phyloP scores from a whole-genome alignment of 2,113 vertebrate genomes.

The Pristiophorus japonicus region DNA sequence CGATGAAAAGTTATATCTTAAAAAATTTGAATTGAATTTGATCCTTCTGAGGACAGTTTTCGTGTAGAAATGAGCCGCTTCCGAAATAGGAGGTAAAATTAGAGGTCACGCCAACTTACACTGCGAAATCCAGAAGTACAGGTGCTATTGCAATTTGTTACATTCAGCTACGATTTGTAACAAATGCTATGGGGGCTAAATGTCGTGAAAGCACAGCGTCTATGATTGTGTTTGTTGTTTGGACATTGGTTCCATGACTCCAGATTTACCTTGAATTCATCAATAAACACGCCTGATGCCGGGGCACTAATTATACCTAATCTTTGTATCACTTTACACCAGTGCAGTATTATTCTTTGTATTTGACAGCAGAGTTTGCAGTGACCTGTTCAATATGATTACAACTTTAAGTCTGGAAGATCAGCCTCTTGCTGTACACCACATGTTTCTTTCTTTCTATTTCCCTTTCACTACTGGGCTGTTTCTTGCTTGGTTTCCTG shows the following conservation, averaged over 20 bases:
- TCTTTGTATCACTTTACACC: constrained; percentile 13
- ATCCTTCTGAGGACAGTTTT: neutral
- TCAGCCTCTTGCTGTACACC: neutral
- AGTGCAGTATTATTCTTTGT: neutral
- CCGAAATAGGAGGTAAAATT: neutral
- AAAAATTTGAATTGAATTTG: neutral
- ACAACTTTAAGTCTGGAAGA: neutral
- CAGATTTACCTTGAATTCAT: constrained; percentile 8
- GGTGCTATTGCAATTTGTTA: neutral
- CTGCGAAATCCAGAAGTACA: neutral
- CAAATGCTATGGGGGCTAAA: neutral
- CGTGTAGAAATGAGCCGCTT: too few species aligned
- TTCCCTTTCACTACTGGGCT: neutral
- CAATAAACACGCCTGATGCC: neutral
- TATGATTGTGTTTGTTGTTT: constrained; percentile 16
- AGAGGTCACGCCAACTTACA: neutral
- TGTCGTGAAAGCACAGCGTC: neutral
- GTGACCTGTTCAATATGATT: neutral
- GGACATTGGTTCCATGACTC: constrained; percentile 22
- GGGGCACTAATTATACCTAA: neutral
- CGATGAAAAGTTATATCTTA: neutral
- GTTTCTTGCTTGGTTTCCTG: neutral
- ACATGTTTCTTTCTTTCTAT: neutral
- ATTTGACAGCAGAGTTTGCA: neutral
- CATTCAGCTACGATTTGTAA: neutral